Evolutionary conservation across 2,797 vertebrate genomes (phyloP).

Genomic region (Gymnodraco acuticeps): DNA sequence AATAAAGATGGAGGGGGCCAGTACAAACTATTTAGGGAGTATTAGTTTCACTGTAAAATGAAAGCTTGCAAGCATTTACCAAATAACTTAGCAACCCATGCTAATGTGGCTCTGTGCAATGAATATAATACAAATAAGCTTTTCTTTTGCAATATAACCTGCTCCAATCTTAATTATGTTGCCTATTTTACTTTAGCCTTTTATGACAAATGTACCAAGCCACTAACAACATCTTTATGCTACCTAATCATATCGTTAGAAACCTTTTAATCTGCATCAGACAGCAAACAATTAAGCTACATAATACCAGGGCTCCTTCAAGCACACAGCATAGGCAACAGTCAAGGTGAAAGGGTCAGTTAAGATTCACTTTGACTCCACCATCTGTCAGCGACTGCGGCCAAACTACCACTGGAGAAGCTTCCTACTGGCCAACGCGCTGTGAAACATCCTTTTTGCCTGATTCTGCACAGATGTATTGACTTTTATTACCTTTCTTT

Average conservation of each 20-base stretch:
- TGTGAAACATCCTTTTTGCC: background rate
- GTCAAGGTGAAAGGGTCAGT: constrained; percentile 36
- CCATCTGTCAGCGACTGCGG: constrained; percentile 52
- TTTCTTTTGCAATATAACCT: background rate
- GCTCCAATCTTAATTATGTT: background rate
- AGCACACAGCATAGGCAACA: constrained; percentile 3
- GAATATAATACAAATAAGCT: background rate
- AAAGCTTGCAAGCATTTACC: background rate
- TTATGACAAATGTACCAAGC: background rate
- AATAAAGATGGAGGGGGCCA: background rate
- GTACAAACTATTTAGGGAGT: background rate
- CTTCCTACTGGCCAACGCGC: constrained; percentile 13
- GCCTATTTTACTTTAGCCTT: background rate
- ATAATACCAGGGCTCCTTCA: background rate
- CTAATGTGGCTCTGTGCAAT: background rate
- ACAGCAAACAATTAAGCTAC: background rate
- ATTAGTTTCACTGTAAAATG: background rate
- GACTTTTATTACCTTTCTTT: background rate
- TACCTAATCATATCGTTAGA: background rate
- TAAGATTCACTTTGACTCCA: constrained; percentile 40
- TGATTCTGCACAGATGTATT: constrained; percentile 9
- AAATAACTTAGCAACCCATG: background rate
- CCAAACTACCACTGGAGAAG: background rate
- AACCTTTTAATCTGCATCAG: background rate
- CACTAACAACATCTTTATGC: background rate